Evolutionary conservation across 2,797 vertebrate species (phyloP).

Genomic region (Phyllotis vaccarum): DNA sequence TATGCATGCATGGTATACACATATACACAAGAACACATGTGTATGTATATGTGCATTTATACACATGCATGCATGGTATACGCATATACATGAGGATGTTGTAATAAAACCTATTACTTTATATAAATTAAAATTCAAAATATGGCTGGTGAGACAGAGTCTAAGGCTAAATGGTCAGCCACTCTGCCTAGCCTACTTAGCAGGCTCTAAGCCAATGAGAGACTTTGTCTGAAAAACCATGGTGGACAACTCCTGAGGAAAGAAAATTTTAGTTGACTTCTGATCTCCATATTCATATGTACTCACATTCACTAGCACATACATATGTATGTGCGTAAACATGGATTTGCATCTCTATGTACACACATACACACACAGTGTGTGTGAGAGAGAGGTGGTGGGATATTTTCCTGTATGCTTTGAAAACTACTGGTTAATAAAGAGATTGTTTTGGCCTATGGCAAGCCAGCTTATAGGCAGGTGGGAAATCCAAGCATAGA

Average conservation of each 20-base stretch:
- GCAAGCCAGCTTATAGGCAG: too few species aligned
- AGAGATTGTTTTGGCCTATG: too few species aligned
- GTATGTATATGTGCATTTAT: neutral
- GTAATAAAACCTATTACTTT: neutral
- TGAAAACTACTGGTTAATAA: too few species aligned
- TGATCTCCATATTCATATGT: neutral
- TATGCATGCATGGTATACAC: too few species aligned
- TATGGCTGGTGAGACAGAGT: neutral
- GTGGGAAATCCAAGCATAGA: too few species aligned
- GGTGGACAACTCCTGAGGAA: neutral
- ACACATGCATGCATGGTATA: neutral
- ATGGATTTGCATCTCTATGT: too few species aligned
- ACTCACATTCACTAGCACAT: too few species aligned
- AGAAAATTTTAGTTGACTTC: neutral
- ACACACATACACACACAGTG: neutral
- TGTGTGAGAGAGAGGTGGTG: too few species aligned
- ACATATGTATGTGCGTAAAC: neutral
- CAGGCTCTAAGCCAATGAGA: neutral
- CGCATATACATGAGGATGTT: neutral
- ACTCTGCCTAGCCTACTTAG: neutral
- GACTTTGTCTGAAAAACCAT: neutral
- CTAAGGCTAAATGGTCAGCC: neutral
- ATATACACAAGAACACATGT: too few species aligned
- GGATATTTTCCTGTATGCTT: too few species aligned
- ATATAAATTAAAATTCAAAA: neutral